phyloP scores from a whole-genome alignment of 2,797 vertebrate genomes.

The Sphenopsis melanotis region DNA sequence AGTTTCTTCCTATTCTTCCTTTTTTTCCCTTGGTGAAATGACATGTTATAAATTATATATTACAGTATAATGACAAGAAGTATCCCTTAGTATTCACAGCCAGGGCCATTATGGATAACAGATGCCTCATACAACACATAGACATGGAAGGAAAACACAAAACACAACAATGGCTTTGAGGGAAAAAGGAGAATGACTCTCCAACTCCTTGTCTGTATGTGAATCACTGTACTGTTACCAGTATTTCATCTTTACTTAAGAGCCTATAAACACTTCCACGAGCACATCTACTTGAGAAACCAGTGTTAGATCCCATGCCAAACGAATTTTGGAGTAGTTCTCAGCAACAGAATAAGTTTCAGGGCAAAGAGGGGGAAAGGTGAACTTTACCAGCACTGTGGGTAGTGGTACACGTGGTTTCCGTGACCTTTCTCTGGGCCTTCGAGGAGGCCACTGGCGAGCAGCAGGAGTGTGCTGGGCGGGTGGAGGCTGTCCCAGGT shows the following conservation, averaged over 20 bases:
- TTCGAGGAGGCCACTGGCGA: accelerated
- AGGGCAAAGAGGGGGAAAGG: background rate
- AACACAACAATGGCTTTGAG: background rate
- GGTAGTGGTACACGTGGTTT: background rate
- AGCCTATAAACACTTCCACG: background rate
- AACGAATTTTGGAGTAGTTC: background rate
- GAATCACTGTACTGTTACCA: background rate
- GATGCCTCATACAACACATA: background rate
- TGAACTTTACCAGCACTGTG: background rate
- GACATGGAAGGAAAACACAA: background rate
- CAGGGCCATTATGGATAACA: background rate
- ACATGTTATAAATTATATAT: background rate
- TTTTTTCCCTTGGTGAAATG: background rate
- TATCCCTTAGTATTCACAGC: background rate
- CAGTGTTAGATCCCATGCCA: background rate
- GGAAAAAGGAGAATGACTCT: accelerated
- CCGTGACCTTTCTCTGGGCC: background rate
- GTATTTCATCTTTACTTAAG: background rate
- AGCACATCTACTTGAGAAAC: background rate
- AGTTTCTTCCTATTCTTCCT: background rate
- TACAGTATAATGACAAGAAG: background rate
- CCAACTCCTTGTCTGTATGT: background rate
- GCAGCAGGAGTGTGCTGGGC: background rate
- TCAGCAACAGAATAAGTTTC: background rate
- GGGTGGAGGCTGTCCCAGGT: background rate